Percentiles rank a stretch among this genome's conserved stretches.
These are phyloP conservation scores for Oenanthe oenanthe DNA, from an alignment of 2,113 vertebrate genomes.

Conservation along the genomic window DNA sequence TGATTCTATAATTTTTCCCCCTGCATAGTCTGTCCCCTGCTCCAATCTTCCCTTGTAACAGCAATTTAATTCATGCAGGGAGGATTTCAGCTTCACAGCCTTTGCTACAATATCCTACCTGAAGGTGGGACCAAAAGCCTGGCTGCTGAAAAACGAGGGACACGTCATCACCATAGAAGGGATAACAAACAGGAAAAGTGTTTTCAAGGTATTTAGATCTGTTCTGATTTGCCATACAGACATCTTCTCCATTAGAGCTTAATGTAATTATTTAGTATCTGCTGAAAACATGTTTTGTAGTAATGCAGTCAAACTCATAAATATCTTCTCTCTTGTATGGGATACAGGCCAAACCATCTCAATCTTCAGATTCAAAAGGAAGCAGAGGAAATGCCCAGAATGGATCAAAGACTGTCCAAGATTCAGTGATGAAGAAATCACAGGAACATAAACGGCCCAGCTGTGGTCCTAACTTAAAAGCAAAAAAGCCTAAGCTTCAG, in stretches of 20 bases:
- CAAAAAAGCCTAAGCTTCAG: conserved; percentile 70
- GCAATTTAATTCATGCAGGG: conserved; percentile 75
- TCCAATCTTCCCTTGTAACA: not conserved
- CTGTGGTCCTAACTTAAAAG: conserved; percentile 47
- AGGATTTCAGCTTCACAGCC: conserved; percentile 97
- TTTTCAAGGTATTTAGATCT: conserved; percentile 57
- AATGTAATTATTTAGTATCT: not conserved
- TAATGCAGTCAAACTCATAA: not conserved
- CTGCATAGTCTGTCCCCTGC: not conserved
- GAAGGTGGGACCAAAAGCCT: conserved; percentile 88
- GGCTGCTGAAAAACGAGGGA: conserved; percentile 78
- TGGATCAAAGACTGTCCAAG: not conserved
- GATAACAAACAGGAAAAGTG: not conserved
- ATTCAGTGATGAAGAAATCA: conserved; percentile 63
- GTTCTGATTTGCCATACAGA: not conserved
- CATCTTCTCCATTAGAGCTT: not conserved
- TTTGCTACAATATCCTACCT: conserved; percentile 93
- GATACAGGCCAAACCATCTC: conserved; percentile 57
- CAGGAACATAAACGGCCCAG: conserved; percentile 66
- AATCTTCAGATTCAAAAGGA: not conserved
- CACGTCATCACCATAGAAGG: conserved; percentile 82
- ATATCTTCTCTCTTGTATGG: not conserved
- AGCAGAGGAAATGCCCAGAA: not conserved
- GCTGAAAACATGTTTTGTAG: not conserved
- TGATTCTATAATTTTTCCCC: not conserved